These are phyloP conservation scores for Engystomops pustulosus DNA, from an alignment of 2,113 vertebrate species.

Conservation along the genomic window DNA sequence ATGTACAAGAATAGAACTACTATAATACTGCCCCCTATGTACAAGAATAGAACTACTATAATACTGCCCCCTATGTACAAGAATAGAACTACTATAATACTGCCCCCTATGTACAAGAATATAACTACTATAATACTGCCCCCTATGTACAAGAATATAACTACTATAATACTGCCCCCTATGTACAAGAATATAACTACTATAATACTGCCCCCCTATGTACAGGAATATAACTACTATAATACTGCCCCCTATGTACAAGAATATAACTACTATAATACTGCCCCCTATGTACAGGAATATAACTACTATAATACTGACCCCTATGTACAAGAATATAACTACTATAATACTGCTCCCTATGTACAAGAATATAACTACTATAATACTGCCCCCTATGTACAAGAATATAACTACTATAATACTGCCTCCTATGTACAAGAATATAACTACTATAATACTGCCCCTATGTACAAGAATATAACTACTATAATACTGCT, in stretches of 20 bases:
- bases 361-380: slow-evolving; percentile 1
- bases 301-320: no score
- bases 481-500: slow-evolving; percentile 8
- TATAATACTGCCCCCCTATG: background rate
- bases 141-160: slow-evolving; percentile 1
- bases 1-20: background rate
- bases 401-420: background rate
- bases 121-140: background rate
- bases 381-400: background rate
- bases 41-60: no score
- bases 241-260: slow-evolving; percentile 5
- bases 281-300: background rate
- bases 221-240: background rate
- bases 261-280: slow-evolving; percentile 6
- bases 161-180: background rate
- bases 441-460: slow-evolving; percentile 1
- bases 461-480: background rate
- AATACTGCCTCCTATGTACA: background rate
- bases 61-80: no score
- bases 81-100: slow-evolving; percentile 2
- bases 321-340: background rate
- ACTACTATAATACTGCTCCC: slow-evolving; percentile 3
- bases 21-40: no score
- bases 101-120: background rate
- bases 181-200: background rate